These are phyloP conservation scores for Dyspetes luteomarginatus DNA, from an alignment of 2,888 invertebrate species.

Conservation along the genomic window DNA sequence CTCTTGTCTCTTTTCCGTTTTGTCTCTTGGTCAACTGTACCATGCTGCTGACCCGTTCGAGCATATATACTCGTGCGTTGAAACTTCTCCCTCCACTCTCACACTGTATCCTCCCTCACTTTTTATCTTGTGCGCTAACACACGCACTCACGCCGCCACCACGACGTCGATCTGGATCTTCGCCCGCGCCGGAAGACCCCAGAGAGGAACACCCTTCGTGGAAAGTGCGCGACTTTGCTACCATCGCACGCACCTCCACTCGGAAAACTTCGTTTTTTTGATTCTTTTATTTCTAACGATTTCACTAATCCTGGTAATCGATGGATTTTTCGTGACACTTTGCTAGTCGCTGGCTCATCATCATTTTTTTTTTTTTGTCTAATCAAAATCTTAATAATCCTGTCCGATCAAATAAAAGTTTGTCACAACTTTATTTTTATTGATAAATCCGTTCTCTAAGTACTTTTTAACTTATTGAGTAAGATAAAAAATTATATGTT, in stretches of 20 bases:
- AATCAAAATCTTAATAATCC: too few species aligned
- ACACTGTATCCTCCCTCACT: conserved; percentile 77
- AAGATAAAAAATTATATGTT: too few species aligned
- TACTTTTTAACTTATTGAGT: too few species aligned
- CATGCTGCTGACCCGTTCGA: conserved; percentile 77
- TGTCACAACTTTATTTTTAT: too few species aligned
- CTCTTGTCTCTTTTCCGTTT: conserved; percentile 73
- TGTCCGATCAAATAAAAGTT: too few species aligned
- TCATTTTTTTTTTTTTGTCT: too few species aligned
- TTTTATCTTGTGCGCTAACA: conserved; percentile 73
- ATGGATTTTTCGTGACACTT: too few species aligned
- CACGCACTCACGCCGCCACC: conserved; percentile 38
- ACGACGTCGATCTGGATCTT: conserved; percentile 48
- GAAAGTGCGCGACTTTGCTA: conserved; percentile 18
- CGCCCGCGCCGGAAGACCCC: conserved; percentile 39
- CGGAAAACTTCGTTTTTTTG: background rate
- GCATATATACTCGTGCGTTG: conserved; percentile 81
- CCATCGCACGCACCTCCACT: background rate
- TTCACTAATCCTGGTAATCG: too few species aligned
- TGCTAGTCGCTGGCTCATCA: too few species aligned
- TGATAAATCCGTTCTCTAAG: too few species aligned
- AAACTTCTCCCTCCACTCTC: conserved; percentile 70
- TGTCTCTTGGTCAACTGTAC: conserved; percentile 81
- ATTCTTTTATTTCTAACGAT: background rate
- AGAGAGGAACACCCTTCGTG: conserved; percentile 52